Evolutionary conservation across 1,140 invertebrate genomes (phyloP), one percentile per base, ranked within the genome.

Genomic region (Tetragnatha versicolor): DNA sequence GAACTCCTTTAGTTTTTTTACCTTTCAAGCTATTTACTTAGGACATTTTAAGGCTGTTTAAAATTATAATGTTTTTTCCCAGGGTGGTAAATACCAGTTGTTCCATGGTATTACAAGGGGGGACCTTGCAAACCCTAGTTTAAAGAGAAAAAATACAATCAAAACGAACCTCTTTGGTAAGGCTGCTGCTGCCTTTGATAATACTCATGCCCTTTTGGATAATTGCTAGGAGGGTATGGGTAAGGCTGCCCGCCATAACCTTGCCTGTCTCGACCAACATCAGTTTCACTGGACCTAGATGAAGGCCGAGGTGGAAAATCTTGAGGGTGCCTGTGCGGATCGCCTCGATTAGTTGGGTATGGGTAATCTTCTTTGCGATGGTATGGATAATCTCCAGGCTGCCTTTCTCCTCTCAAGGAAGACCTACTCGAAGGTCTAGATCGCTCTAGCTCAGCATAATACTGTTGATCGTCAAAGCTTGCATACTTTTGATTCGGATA

Each of bases 341-440:
- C 68, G 55, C 47, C 47, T 39, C 60, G 7, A 10, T 27, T 51
- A 3, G 55, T 39, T 27, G n/a, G 72, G 37, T 63, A 75, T 12
- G 42, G 49, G 37, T 75, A 75, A 27, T 77, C 73, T 51, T 75
- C 72, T n/a, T n/a, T 27, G n/a, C 31, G 47, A n/a, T n/a, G n/a
- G n/a, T n/a, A n/a, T n/a, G n/a, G n/a, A n/a, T n/a, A n/a, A n/a
- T n/a, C n/a, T n/a, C n/a, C n/a, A n/a, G n/a, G n/a, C n/a, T n/a
- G n/a, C n/a, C n/a, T n/a, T n/a, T n/a, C n/a, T 5, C 66, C 51
- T 70, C 83, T 82, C 37, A 82, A 72, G 29, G 83, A 83, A 47
- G 81, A 65, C 68, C 85, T 79, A 79, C 84, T 84, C 9, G 85
- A 83, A 3, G 84, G 84, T 33, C 84, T 81, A 7, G 84, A 84